Evolutionary conservation across 23 tunicate genomes (phyloP).

Genomic region (Corella eumyota): DNA sequence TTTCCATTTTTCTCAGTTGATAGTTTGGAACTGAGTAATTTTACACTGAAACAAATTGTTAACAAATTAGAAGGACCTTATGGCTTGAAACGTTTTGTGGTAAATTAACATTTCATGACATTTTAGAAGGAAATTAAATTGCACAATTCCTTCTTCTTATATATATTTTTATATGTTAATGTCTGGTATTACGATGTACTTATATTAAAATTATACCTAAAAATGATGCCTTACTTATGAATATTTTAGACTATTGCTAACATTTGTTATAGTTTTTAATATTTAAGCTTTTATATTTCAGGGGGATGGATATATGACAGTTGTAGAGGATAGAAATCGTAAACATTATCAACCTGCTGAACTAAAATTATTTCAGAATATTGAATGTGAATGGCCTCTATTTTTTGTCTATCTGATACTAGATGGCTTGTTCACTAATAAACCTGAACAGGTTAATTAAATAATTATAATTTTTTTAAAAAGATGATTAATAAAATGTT

Average conservation of each 20-base stretch:
- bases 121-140: no score
- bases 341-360: slow-evolving; percentile 72
- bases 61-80: slow-evolving; percentile 45
- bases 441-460: slow-evolving; percentile 24
- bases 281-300: background rate
- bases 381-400: slow-evolving; percentile 94
- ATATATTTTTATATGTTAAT: no score
- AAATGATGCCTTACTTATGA: background rate
- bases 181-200: no score
- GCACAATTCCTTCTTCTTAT: no score
- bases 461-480: no score
- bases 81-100: slow-evolving; percentile 70
- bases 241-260: background rate
- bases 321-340: slow-evolving; percentile 53
- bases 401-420: slow-evolving; percentile 62
- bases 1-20: slow-evolving; percentile 86
- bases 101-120: no score
- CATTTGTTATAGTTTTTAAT: background rate
- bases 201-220: no score
- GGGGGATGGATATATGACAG: slow-evolving; percentile 82
- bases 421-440: slow-evolving; percentile 35
- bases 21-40: slow-evolving; percentile 23
- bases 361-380: slow-evolving; percentile 45
- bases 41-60: slow-evolving; percentile 12
- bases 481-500: no score